Evolutionary conservation across 2,113 vertebrate species (phyloP).

Genomic region (Drymodes brunneopygia): DNA sequence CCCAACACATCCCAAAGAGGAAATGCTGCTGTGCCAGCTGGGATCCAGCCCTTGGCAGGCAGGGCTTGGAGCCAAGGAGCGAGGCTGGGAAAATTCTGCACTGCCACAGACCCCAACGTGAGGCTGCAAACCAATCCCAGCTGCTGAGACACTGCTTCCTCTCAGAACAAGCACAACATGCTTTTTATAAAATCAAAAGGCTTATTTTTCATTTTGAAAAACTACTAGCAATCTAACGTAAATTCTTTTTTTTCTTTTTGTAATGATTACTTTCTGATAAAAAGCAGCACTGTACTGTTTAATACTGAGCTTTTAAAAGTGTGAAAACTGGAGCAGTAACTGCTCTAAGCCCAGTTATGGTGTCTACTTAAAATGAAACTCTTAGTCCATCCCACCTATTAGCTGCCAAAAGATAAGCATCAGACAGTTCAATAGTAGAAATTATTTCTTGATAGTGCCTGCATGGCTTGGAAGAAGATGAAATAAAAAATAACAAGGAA

Average conservation of each 20-base stretch:
- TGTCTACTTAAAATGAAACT: conserved; percentile 29
- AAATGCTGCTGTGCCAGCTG: neutral
- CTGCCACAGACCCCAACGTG: neutral
- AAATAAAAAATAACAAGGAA: neutral
- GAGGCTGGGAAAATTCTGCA: neutral
- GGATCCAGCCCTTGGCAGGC: neutral
- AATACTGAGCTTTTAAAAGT: conserved; percentile 8
- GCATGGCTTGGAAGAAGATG: neutral
- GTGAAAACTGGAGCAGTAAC: neutral
- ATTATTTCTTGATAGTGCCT: neutral
- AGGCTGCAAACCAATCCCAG: neutral
- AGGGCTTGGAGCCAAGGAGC: neutral
- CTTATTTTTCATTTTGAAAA: neutral
- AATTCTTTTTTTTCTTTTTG: neutral
- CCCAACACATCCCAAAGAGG: neutral
- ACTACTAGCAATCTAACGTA: conserved; percentile 6
- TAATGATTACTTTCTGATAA: conserved; percentile 49
- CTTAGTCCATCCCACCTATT: conserved; percentile 4
- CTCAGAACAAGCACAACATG: neutral
- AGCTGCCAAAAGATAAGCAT: conserved; percentile 18
- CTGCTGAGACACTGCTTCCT: neutral
- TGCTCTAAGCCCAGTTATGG: neutral
- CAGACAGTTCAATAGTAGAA: neutral
- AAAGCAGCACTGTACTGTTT: conserved; percentile 10
- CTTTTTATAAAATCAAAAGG: neutral